A percentile compares a stretch with the other conserved stretches of the same genome.
Evolutionary conservation across 2,113 vertebrate genomes (phyloP).

Genomic region (Madoqua kirkii): DNA sequence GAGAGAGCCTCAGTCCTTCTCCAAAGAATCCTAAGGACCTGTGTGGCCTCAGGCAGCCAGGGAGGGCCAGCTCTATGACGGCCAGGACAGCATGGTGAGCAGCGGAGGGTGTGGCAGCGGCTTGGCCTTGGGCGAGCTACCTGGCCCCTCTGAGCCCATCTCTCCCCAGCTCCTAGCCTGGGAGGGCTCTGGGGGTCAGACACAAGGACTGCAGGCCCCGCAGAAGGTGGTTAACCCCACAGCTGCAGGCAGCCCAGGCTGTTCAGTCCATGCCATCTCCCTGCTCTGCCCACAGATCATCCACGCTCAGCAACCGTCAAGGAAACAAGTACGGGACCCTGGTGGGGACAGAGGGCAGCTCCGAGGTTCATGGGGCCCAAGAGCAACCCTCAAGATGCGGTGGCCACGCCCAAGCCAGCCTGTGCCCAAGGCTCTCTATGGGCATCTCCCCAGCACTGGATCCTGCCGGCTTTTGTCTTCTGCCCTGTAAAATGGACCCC

Average conservation of each 20-base stretch:
- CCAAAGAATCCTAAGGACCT: not conserved
- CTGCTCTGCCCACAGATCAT: not conserved
- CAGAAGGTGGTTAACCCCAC: not conserved
- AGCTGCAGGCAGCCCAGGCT: not conserved
- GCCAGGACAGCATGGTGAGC: not conserved
- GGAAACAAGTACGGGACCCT: not conserved
- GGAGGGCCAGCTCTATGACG: not conserved
- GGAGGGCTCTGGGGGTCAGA: not conserved
- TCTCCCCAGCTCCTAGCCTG: not conserved
- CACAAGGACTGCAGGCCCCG: not conserved
- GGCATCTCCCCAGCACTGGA: too few species aligned
- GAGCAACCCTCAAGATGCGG: not conserved
- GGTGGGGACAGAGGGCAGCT: not conserved
- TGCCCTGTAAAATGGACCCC: rapidly evolving
- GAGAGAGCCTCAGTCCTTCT: not conserved
- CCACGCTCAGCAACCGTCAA: not conserved
- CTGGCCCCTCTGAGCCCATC: not conserved
- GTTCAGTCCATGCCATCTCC: not conserved
- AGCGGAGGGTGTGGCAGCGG: not conserved
- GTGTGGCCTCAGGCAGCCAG: not conserved
- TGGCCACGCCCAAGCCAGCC: not conserved
- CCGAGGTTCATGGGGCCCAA: not conserved
- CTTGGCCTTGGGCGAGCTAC: not conserved
- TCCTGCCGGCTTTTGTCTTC: not conserved
- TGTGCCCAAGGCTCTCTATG: not conserved